Evolutionary conservation across 1,140 invertebrate species (phyloP), one percentile per base, ranked within the genome.

Genomic region (Bombus fervidus): DNA sequence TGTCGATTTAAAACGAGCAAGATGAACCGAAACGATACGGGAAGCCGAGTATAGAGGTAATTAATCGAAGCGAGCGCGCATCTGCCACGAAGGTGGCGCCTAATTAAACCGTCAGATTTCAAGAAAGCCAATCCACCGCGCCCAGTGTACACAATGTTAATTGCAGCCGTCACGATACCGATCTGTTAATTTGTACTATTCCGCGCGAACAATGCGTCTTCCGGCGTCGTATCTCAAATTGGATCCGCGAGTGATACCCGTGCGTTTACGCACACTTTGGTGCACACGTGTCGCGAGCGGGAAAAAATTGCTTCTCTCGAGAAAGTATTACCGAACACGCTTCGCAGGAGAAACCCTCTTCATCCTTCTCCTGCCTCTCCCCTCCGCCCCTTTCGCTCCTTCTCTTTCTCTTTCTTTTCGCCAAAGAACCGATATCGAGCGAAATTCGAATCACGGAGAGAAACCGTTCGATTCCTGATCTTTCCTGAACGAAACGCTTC

Each of bases 51-150:
- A 37, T 31, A 12, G 77, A 77, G 81, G 86, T 91, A 92, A 92
- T 92, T 92, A 91, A 92, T 92, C 89, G 91, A 84, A 74, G 15
- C 31, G 53, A 43, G 85, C 64, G 83, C 81, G 80, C 90, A 90
- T 91, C 91, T 90, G 90, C 90, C 77, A 73, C 83, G 85, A 91
- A 88, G 84, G 87, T 83, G 87, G 81, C 89, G 87, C 87, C 91
- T 90, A 92, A 92, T 92, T 92, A 92, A 92, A 92, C 87, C 91
- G 88, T 92, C 91, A 92, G 91, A 91, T 91, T 91, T 91, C 86
- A 91, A 91, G 90, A 89, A 91, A 90, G 88, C 84, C 88, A 85
- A 88, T 90, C 89, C 83, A 72, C 74, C 74, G 71, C 68, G 69
- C 83, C 64, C 77, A 85, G 81, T 91, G 88, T 91, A 91, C 87